Percentiles rank a stretch among this genome's conserved stretches.
Conservation (phyloP, 1,140 invertebrate species). For the Calephelis nemesis region DNA sequence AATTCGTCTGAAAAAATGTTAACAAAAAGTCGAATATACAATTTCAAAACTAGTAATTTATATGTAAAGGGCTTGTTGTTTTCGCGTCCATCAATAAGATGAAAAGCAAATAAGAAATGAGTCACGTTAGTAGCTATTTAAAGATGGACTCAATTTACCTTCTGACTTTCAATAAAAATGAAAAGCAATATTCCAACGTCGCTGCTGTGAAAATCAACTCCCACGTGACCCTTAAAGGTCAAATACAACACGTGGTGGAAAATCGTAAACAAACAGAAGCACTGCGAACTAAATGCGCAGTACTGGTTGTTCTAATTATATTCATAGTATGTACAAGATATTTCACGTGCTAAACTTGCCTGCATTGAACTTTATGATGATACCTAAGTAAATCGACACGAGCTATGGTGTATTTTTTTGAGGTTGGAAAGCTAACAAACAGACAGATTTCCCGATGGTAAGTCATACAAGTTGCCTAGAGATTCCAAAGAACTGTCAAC, state of each 20-base stretch:
- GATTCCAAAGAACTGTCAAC: too few species aligned
- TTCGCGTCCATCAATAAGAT: neutral
- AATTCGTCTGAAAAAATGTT: too few species aligned
- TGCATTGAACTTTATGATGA: neutral
- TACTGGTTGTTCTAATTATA: conserved; percentile 20
- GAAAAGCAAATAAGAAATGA: neutral
- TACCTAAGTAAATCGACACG: neutral
- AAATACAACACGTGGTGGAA: conserved; percentile 36
- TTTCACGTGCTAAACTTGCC: conserved; percentile 4
- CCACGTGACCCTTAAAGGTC: conserved; percentile 55
- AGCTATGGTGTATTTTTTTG: neutral
- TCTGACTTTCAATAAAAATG: neutral
- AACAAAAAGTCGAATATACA: neutral
- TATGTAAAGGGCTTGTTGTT: too few species aligned
- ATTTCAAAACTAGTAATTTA: too few species aligned
- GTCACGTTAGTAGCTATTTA: neutral
- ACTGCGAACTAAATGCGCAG: conserved; percentile 27
- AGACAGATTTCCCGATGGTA: too few species aligned
- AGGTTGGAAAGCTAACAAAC: too few species aligned
- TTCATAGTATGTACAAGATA: neutral
- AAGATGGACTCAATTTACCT: neutral
- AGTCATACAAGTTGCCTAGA: too few species aligned
- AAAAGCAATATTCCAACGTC: conserved; percentile 8
- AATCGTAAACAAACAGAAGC: conserved; percentile 30
- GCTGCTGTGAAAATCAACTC: conserved; percentile 26